Evolutionary conservation across 2,113 vertebrate genomes (phyloP).

Genomic region (Montifringilla adamsi): DNA sequence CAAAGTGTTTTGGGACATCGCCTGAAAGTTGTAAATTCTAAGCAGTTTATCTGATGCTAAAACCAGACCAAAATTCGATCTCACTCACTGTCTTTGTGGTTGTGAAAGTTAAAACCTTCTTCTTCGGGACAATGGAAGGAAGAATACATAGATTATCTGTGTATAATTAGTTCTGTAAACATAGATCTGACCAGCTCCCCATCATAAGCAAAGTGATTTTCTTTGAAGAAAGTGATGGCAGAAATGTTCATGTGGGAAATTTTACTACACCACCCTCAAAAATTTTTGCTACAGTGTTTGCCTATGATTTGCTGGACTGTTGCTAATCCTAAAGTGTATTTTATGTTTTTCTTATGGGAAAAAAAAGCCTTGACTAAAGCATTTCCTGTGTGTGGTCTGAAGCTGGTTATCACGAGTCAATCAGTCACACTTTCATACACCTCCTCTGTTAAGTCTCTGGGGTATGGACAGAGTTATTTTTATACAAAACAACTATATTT

Average conservation of each 20-base stretch:
- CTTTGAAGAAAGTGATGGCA: neutral
- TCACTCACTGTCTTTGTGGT: neutral
- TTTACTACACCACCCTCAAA: neutral
- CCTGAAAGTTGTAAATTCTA: neutral
- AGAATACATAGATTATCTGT: neutral
- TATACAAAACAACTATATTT: neutral
- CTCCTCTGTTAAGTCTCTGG: neutral
- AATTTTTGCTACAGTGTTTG: neutral
- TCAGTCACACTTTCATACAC: neutral
- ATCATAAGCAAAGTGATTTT: neutral
- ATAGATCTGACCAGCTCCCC: neutral
- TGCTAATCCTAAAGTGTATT: neutral
- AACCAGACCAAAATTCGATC: neutral
- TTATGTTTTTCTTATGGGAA: neutral
- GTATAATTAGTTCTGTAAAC: neutral
- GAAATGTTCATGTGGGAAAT: neutral
- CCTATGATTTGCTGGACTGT: neutral
- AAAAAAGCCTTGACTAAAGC: neutral
- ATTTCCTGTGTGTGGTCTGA: neutral
- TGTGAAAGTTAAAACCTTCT: neutral
- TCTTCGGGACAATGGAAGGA: neutral
- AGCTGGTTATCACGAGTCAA: neutral
- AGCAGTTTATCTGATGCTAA: neutral
- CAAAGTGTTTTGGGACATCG: neutral
- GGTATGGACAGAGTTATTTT: neutral